A percentile compares a stretch with the other conserved stretches of the same genome.
These are phyloP conservation scores for Liolophura sinensis DNA, from an alignment of 1,140 invertebrate genomes.

Conservation along the genomic window DNA sequence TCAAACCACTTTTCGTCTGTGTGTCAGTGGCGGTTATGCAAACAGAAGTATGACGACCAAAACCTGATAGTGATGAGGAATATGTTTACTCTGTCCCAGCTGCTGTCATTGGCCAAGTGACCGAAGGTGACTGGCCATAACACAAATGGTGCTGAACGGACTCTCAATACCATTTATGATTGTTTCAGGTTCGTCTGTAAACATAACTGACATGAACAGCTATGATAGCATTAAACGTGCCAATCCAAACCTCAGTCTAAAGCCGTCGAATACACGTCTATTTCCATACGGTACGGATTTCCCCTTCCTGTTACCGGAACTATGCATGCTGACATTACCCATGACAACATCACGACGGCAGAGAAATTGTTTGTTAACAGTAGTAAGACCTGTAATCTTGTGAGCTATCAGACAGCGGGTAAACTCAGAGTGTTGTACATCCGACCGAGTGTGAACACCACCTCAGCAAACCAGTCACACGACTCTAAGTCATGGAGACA, in stretches of 20 bases:
- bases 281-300: constrained; percentile 8
- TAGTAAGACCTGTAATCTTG: constrained; percentile 4
- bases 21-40: too few species aligned
- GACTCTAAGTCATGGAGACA: too few species aligned
- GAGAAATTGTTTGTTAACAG: constrained; percentile 8
- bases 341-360: neutral
- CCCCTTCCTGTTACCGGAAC: neutral
- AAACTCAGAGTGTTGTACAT: neutral
- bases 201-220: too few species aligned
- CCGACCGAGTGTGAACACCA: neutral
- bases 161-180: constrained; percentile 2
- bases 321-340: neutral
- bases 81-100: too few species aligned
- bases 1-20: too few species aligned
- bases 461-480: too few species aligned
- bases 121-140: too few species aligned
- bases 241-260: constrained; percentile 2
- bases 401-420: constrained; percentile 10
- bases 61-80: too few species aligned
- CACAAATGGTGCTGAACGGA: too few species aligned
- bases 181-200: constrained; percentile 5
- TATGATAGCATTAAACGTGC: neutral
- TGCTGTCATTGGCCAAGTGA: too few species aligned
- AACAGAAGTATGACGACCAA: too few species aligned
- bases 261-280: neutral